phyloP scores from a whole-genome alignment of 2,113 vertebrate species.

The Pithys albifrons region DNA sequence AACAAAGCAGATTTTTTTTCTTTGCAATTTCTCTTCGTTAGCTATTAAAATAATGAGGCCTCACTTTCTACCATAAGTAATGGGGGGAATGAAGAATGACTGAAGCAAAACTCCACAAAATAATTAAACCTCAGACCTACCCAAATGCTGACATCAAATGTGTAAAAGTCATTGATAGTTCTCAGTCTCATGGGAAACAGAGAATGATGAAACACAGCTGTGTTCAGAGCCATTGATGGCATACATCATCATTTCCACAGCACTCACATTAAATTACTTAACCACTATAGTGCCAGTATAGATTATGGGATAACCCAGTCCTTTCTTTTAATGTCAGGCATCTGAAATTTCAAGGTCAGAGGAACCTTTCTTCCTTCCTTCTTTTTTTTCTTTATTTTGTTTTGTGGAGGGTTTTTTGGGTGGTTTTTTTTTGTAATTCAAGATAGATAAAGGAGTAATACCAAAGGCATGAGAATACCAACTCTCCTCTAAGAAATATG shows the following conservation, averaged over 20 bases:
- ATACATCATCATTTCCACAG: constrained; percentile 48
- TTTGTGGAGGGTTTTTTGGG: background rate
- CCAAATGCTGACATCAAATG: constrained; percentile 19
- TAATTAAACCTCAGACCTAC: constrained; percentile 39
- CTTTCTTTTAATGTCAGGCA: constrained; percentile 42
- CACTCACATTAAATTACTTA: constrained; percentile 58
- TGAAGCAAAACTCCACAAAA: background rate
- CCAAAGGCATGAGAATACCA: background rate
- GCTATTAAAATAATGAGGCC: background rate
- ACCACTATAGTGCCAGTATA: constrained; percentile 51
- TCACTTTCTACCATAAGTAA: constrained; percentile 4
- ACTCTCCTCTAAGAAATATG: constrained; percentile 21
- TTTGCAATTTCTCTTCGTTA: constrained; percentile 16
- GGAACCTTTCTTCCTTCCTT: background rate
- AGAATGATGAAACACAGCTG: constrained; percentile 67
- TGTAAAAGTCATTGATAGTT: constrained; percentile 37
- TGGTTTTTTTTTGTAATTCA: background rate
- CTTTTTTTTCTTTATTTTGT: background rate
- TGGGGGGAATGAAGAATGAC: background rate
- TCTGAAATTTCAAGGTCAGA: constrained; percentile 39
- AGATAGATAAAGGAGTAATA: background rate
- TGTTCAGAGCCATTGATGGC: constrained; percentile 43
- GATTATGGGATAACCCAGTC: constrained; percentile 45
- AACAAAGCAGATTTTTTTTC: background rate
- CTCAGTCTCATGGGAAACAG: constrained; percentile 28